phyloP scores from a whole-genome alignment of 2,113 vertebrate genomes.

The Nipponia nippon region DNA sequence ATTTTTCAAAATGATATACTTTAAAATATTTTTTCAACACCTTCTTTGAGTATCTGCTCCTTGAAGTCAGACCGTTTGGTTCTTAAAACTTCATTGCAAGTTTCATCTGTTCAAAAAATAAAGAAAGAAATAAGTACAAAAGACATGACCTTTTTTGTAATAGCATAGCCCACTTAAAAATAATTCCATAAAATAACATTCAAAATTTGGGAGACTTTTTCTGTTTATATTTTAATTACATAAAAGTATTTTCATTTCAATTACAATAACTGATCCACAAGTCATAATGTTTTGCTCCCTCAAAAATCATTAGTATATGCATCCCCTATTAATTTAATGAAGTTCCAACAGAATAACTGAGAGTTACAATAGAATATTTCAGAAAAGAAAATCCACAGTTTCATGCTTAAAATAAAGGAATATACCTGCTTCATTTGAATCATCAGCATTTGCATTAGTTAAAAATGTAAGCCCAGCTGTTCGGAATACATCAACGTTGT shows the following conservation, averaged over 20 bases:
- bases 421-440: constrained; percentile 56
- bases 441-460: constrained; percentile 84
- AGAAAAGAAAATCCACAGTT: neutral
- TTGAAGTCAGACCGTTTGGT: constrained; percentile 41
- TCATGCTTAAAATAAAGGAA: neutral
- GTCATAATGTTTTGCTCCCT: neutral
- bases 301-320: neutral
- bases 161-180: neutral
- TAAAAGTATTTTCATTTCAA: neutral
- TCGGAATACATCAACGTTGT: constrained; percentile 83
- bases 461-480: constrained; percentile 87
- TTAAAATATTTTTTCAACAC: neutral
- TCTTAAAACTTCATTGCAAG: constrained; percentile 71
- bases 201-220: neutral
- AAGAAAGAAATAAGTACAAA: neutral
- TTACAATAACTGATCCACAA: neutral
- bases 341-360: neutral
- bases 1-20: neutral
- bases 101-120: constrained; percentile 45
- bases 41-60: constrained; percentile 45
- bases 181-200: neutral
- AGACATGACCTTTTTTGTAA: neutral
- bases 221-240: neutral
- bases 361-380: neutral
- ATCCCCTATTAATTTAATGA: neutral